A percentile compares a stretch with the other conserved stretches of the same genome.
These are phyloP conservation scores for Halcyon malimbica DNA, from an alignment of 2,113 vertebrate species.

Conservation along the genomic window DNA sequence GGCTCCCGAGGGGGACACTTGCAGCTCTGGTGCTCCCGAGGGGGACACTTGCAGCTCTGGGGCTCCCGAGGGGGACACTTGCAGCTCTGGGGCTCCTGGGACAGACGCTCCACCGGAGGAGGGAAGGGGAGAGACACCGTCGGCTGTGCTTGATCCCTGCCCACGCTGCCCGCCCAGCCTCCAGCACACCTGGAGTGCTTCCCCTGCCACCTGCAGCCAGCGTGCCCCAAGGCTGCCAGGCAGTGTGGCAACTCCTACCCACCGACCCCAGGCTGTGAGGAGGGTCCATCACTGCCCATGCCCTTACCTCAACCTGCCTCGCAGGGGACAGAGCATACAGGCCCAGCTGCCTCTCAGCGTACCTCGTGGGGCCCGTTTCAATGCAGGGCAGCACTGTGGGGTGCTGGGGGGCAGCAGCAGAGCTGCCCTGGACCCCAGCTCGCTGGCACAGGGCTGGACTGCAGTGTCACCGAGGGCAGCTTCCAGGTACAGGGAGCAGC, in stretches of 20 bases:
- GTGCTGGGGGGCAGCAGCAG: neutral
- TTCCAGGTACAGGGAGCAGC: neutral
- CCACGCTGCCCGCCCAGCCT: too few relatives aligned
- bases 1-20: too few relatives aligned
- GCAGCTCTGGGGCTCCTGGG: neutral
- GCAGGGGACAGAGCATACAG: accelerated
- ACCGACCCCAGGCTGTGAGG: too few relatives aligned
- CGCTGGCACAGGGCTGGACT: accelerated
- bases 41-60: too few relatives aligned
- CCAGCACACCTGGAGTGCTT: too few relatives aligned
- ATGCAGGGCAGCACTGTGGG: accelerated
- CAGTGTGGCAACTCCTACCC: accelerated
- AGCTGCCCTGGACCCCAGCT: neutral
- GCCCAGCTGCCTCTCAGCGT: neutral
- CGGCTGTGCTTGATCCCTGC: too few relatives aligned
- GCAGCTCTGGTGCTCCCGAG: too few relatives aligned
- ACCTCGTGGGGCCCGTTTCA: accelerated
- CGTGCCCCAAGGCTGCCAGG: accelerated
- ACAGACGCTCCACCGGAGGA: neutral
- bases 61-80: neutral
- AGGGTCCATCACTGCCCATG: accelerated
- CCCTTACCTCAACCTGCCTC: neutral
- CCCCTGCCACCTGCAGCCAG: neutral
- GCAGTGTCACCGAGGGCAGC: neutral
- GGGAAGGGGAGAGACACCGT: neutral